Evolutionary conservation across 2,888 invertebrate species (phyloP).

Genomic region (Anaspis maculata): DNA sequence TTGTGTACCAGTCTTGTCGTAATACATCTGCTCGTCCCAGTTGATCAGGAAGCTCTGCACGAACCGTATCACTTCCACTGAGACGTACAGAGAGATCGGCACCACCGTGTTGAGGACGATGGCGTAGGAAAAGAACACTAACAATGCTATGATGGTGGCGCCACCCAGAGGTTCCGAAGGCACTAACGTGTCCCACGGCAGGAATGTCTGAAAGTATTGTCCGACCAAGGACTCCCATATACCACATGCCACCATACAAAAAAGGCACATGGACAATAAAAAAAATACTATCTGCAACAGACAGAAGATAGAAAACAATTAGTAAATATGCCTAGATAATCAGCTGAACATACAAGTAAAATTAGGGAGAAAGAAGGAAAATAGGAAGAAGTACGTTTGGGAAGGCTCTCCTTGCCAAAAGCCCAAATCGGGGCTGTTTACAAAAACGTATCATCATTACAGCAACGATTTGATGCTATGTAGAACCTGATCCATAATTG

Average conservation of each 20-base stretch:
- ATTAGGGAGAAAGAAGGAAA: too few relatives aligned
- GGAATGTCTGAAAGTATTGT: conserved; percentile 78
- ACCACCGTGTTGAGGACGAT: conserved; percentile 99
- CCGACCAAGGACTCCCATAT: conserved; percentile 96
- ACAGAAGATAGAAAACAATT: conserved; percentile 18
- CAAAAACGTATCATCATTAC: too few relatives aligned
- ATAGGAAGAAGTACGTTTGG: too few relatives aligned
- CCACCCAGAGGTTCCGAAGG: conserved; percentile 75
- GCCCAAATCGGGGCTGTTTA: too few relatives aligned
- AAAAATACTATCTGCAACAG: conserved; percentile 90
- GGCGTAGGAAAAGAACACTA: conserved; percentile 98
- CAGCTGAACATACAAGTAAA: too few relatives aligned
- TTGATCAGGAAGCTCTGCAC: conserved; percentile 97
- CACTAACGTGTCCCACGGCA: conserved; percentile 92
- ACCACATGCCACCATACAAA: conserved; percentile 95
- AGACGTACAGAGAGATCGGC: conserved; percentile 97
- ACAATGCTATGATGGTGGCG: conserved; percentile 86
- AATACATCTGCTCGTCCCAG: conserved; percentile 98
- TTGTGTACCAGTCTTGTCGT: conserved; percentile 79
- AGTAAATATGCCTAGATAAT: too few relatives aligned
- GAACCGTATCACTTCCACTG: conserved; percentile 94
- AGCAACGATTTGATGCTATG: too few relatives aligned
- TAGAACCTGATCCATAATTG: too few relatives aligned
- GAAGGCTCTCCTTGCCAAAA: too few relatives aligned
- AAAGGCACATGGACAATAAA: conserved; percentile 92